These are phyloP conservation scores for Cerceris rybyensis DNA, from an alignment of 2,888 invertebrate species.

Conservation along the genomic window DNA sequence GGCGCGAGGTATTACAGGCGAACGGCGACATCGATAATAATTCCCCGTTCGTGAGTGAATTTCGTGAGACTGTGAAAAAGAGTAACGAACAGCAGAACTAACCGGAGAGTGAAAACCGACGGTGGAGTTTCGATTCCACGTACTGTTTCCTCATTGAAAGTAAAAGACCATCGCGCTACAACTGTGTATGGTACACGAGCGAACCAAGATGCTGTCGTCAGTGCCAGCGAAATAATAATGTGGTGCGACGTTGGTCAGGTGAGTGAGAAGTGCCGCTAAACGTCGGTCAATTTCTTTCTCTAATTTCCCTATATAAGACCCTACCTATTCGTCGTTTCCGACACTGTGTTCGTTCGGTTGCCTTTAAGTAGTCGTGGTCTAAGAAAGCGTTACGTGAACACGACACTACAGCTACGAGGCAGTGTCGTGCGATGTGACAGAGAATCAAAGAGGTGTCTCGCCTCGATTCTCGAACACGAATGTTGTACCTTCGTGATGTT, in stretches of 20 bases:
- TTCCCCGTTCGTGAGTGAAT: slow-evolving; percentile 39
- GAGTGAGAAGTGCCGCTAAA: slow-evolving; percentile 69
- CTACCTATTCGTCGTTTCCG: slow-evolving; percentile 7
- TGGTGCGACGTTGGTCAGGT: slow-evolving; percentile 82
- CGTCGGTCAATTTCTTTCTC: slow-evolving; percentile 28
- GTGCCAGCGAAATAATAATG: slow-evolving; percentile 81
- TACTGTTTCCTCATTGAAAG: slow-evolving; percentile 52
- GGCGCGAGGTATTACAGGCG: slow-evolving; percentile 21
- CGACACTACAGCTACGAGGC: slow-evolving; percentile 16
- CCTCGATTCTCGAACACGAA: not conserved
- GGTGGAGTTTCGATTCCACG: slow-evolving; percentile 59
- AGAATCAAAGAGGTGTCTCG: slow-evolving; percentile 14
- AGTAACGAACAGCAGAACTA: slow-evolving; percentile 43
- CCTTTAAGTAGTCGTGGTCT: slow-evolving; percentile 34
- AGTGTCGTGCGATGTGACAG: slow-evolving; percentile 32
- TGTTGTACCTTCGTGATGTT: slow-evolving; percentile 19
- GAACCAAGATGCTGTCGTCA: slow-evolving; percentile 80
- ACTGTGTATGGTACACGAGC: slow-evolving; percentile 76
- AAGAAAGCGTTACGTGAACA: slow-evolving; percentile 52
- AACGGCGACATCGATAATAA: slow-evolving; percentile 24
- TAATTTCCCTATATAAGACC: slow-evolving; percentile 8
- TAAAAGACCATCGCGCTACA: slow-evolving; percentile 52
- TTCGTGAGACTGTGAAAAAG: slow-evolving; percentile 66
- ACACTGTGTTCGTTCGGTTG: slow-evolving; percentile 30
- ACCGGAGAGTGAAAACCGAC: slow-evolving; percentile 40